Base-by-base conservation (phyloP, 2,888 invertebrate genomes). In the Drosophila glabriapex region DNA sequence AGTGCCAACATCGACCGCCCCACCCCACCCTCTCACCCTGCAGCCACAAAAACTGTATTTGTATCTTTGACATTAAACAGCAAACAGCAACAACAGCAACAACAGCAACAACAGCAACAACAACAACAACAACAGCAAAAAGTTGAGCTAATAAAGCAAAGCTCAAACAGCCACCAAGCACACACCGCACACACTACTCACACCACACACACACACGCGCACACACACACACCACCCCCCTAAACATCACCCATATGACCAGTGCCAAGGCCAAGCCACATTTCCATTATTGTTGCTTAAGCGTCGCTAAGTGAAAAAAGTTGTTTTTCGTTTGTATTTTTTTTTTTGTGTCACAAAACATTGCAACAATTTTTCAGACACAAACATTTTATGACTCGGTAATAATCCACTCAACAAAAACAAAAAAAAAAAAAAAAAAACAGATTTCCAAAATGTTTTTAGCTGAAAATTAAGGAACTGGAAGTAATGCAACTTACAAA, bases 261-360 rank as follows among this genome's bases (percentile, higher is more conserved):
- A 19, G 50, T 37, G 49, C 22, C 58, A 43, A 41, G 29, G 41
- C 69, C 68, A 49, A 33, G 33, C 35, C 70, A 49, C 50, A 50
- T 61, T 53, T 60, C 50, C 29, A 70, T 70, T 80, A 77, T 79
- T 80, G 77, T 77, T 80, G 77, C 55, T 79, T 77, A 76, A 80
- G 77, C 60, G 73, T 69, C 80, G 77, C 76, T 81, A 82, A 81
- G 80, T 81, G 80, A 81, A 81, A 81, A 79, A 81, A 76, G 76
- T 73, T 79, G 80, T 82, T 55, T 56, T 56, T 55, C 37, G 22
- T 35, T 54, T 22, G 9, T 22, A 22, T 1, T 29, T 16, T 19
- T 9, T n/a, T 25, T 35, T 25, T 19, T 37, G 25, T 55, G 37
- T 37, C 37, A 37, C 65, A 19, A 61, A 64, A 59, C 68, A 73